Base-by-base conservation (phyloP, 2,888 invertebrate genomes). In the Auanema freiburgensis region DNA sequence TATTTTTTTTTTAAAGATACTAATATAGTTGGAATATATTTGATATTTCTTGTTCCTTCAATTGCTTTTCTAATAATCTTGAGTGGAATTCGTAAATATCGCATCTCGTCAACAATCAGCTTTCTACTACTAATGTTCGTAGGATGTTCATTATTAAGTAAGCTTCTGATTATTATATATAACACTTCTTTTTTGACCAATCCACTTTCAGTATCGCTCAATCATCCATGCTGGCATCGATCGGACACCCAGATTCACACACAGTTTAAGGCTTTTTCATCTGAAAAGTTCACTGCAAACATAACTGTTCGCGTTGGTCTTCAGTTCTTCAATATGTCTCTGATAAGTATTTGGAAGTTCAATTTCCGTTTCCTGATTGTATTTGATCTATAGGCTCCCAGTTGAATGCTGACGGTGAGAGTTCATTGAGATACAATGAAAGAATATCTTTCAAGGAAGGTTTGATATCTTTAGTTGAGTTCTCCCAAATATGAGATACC, bases 141-240 rank as follows among this genome's bases (percentile, higher is more conserved):
- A 79, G 95, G 95, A 85, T 91, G 92, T 83, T 91, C 92, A 81
- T 92, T 94, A 84, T 88, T 93, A 87, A 90, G 93, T 93, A 87
- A 90, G 91, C 23, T 41, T 24, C 11, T 18, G 2, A 23, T 33
- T 33, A 5, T 33, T 33, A 33, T 33, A 5, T 33, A 33, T 33
- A 5, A 33, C 33, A 33, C 33, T 33, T 3, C 33, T 33, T 33
- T 33, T 33, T 33, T 33, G 33, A 2, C 3, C 52, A 21, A 49
- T 33, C 1, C 25, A 10, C 16, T 84, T 84, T 46, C 87, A 93
- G 93, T 93, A 81, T 90, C 92, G 79, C 90, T 91, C 84, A 89
- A 90, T 86, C 93, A 93, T 59, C 93, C 93, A 52, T 90, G 90
- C 82, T 95, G 95, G 94, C 94, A 95, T 87, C 91, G 92, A 82